Conservation (phyloP, 2,113 vertebrate species). For the Neofelis nebulosa region DNA sequence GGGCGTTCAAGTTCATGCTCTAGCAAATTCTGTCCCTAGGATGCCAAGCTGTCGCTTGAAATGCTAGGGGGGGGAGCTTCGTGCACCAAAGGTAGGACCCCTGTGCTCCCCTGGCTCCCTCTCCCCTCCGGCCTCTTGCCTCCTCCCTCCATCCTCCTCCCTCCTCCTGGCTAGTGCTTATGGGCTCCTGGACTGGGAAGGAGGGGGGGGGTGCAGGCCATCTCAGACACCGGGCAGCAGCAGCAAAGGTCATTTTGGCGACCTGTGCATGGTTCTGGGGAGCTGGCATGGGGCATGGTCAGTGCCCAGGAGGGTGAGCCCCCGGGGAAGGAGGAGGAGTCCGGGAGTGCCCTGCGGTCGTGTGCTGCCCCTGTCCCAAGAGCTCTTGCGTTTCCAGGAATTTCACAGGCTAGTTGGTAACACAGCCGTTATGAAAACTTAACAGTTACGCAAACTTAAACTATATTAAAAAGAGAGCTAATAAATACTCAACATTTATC, state of each 20-base stretch:
- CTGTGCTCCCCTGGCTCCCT: too few relatives aligned
- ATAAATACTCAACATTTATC: background rate
- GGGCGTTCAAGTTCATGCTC: background rate
- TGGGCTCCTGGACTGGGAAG: background rate
- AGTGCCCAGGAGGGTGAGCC: background rate
- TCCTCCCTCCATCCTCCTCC: background rate
- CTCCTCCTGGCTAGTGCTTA: background rate
- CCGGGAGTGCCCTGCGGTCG: rapidly evolving
- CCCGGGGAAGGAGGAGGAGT: rapidly evolving
- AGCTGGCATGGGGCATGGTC: background rate
- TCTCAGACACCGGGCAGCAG: background rate
- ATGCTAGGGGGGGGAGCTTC: rapidly evolving
- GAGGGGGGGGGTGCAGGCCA: too few relatives aligned
- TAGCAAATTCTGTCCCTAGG: background rate
- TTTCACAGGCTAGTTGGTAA: background rate
- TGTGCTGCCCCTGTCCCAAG: background rate
- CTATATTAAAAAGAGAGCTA: background rate
- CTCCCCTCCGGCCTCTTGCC: background rate
- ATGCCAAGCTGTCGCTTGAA: background rate
- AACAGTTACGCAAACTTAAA: background rate
- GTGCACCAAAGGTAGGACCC: background rate
- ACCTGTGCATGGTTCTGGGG: background rate
- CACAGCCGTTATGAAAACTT: background rate
- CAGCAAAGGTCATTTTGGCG: background rate
- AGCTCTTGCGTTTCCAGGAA: background rate